phyloP scores from a whole-genome alignment of 2,888 invertebrate species.

The Leptarthrus brevirostris region DNA sequence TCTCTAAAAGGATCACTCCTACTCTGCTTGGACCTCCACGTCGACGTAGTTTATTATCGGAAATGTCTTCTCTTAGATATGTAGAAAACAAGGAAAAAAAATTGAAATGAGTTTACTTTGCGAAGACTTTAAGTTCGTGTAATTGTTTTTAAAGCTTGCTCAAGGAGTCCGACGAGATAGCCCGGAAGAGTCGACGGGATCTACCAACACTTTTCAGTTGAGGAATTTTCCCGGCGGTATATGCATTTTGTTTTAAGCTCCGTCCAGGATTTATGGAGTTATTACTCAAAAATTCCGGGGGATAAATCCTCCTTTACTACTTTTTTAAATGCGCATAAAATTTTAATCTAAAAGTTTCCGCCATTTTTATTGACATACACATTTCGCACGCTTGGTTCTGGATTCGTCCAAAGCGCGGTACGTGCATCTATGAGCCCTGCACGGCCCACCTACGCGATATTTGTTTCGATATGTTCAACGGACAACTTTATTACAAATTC shows the following conservation, averaged over 20 bases:
- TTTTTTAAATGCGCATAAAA: constrained; percentile 40
- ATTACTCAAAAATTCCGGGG: constrained; percentile 32
- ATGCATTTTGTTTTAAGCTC: not conserved
- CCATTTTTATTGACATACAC: not conserved
- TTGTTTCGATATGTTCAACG: constrained; percentile 15
- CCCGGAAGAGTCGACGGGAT: not conserved
- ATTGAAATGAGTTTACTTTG: constrained; percentile 40
- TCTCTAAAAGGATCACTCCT: not conserved
- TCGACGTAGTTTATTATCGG: constrained; percentile 26
- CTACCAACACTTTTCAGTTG: not conserved
- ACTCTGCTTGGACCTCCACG: not conserved
- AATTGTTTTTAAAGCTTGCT: constrained; percentile 32
- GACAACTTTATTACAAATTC: constrained; percentile 30
- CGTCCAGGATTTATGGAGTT: constrained; percentile 31
- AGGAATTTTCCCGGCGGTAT: not conserved
- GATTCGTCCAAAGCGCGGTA: not conserved
- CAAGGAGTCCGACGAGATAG: not conserved
- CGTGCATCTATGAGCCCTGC: not conserved
- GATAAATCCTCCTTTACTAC: constrained; percentile 12
- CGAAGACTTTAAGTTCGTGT: constrained; percentile 32
- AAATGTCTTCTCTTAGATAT: not conserved
- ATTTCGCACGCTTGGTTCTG: not conserved
- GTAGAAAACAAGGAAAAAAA: constrained; percentile 8
- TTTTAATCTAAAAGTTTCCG: constrained; percentile 27
- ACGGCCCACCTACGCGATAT: constrained; percentile 16